phyloP scores from a whole-genome alignment of 2,797 vertebrate genomes.

The Phylloscopus collybita region DNA sequence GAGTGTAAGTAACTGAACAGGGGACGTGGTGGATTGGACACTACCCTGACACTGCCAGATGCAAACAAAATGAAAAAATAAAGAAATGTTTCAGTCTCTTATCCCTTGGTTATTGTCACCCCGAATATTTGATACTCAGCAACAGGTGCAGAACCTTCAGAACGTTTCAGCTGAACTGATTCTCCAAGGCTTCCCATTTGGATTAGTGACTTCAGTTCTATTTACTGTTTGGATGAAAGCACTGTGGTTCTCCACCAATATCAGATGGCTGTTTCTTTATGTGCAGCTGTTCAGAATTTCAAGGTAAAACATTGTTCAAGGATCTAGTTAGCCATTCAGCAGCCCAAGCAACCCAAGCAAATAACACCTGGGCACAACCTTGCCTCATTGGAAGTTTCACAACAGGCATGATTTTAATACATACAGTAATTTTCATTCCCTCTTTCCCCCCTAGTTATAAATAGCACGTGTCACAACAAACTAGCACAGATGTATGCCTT shows the following conservation, averaged over 20 bases:
- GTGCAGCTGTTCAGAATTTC: neutral
- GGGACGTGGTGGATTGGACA: neutral
- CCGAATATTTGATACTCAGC: neutral
- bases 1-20: neutral
- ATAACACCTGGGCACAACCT: neutral
- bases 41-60: neutral
- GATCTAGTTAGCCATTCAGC: neutral
- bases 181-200: neutral
- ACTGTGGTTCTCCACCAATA: neutral
- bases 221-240: neutral
- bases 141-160: neutral
- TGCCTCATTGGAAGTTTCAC: neutral
- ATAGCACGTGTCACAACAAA: neutral
- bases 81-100: neutral
- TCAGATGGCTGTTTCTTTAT: neutral
- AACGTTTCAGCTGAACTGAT: neutral
- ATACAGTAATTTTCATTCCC: neutral
- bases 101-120: neutral
- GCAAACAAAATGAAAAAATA: neutral
- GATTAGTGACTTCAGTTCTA: neutral
- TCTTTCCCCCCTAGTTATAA: neutral
- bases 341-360: neutral
- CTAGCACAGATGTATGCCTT: neutral
- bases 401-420: neutral
- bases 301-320: neutral